These are phyloP conservation scores for Silvanus unidentatus DNA, from an alignment of 2,888 invertebrate genomes.

Conservation along the genomic window DNA sequence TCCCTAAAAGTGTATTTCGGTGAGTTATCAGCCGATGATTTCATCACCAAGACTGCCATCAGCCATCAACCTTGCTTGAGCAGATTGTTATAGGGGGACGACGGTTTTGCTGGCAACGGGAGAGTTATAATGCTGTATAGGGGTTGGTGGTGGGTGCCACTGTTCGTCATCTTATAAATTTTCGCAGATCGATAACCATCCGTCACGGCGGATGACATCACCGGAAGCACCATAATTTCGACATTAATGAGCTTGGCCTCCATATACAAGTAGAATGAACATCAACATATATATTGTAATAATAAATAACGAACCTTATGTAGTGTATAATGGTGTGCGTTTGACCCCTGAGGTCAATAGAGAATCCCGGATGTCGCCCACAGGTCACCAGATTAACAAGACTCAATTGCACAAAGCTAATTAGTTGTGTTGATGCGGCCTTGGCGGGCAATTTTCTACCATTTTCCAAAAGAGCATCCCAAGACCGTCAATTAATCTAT, in stretches of 20 bases:
- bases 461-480: too few relatives aligned
- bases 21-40: not conserved
- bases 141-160: not conserved
- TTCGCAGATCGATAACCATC: constrained; percentile 13
- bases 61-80: too few relatives aligned
- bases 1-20: not conserved
- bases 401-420: constrained; percentile 14
- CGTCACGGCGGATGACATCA: constrained; percentile 16
- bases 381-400: constrained; percentile 16
- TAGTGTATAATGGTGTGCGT: too few relatives aligned
- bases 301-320: too few relatives aligned
- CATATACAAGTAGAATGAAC: constrained; percentile 10
- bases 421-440: constrained; percentile 13
- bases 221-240: constrained; percentile 16
- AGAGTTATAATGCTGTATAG: too few relatives aligned
- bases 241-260: constrained; percentile 16
- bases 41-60: too few relatives aligned
- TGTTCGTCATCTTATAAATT: not conserved
- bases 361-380: constrained; percentile 17
- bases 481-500: too few relatives aligned
- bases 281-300: constrained; percentile 1
- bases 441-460: too few relatives aligned
- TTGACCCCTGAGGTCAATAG: constrained; percentile 11
- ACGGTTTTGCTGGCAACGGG: too few relatives aligned
- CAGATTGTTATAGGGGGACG: too few relatives aligned